Evolutionary conservation across 2,888 invertebrate genomes (phyloP).

Genomic region (Polydrusus pterygomalis): DNA sequence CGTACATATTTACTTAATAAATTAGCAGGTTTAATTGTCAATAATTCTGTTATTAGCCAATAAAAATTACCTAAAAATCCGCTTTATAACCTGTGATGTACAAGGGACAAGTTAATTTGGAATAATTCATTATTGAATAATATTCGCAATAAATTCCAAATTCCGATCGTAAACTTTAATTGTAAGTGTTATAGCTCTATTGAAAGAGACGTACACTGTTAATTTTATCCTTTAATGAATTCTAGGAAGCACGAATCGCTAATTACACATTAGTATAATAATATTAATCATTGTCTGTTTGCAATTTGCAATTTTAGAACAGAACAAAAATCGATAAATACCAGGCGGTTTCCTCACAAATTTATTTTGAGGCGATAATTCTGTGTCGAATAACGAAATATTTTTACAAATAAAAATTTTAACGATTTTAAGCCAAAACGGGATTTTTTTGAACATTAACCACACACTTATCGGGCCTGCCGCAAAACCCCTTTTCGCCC

Average conservation of each 20-base stretch:
- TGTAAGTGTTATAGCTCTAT: constrained; percentile 8
- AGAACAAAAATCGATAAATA: too few relatives aligned
- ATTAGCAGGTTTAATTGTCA: constrained; percentile 13
- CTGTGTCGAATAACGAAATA: too few relatives aligned
- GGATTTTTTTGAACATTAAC: too few relatives aligned
- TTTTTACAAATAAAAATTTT: too few relatives aligned
- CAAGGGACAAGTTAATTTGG: constrained; percentile 7
- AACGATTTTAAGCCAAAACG: too few relatives aligned
- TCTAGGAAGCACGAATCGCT: background rate
- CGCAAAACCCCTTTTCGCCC: too few relatives aligned
- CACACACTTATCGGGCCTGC: too few relatives aligned
- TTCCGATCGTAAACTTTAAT: constrained; percentile 9
- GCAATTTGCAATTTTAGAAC: too few relatives aligned
- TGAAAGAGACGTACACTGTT: background rate
- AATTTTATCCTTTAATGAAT: constrained; percentile 8
- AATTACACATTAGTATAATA: too few relatives aligned
- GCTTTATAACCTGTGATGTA: constrained; percentile 13
- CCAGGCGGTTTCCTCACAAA: too few relatives aligned
- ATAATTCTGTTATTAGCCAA: constrained; percentile 7
- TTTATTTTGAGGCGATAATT: too few relatives aligned
- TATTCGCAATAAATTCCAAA: constrained; percentile 3
- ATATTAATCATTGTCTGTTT: too few relatives aligned
- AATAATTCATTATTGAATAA: constrained; percentile 9
- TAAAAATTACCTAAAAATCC: constrained; percentile 24
- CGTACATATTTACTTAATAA: constrained; percentile 9